These are phyloP conservation scores for Harpalus rufipes DNA, from an alignment of 2,888 invertebrate species.

Conservation along the genomic window DNA sequence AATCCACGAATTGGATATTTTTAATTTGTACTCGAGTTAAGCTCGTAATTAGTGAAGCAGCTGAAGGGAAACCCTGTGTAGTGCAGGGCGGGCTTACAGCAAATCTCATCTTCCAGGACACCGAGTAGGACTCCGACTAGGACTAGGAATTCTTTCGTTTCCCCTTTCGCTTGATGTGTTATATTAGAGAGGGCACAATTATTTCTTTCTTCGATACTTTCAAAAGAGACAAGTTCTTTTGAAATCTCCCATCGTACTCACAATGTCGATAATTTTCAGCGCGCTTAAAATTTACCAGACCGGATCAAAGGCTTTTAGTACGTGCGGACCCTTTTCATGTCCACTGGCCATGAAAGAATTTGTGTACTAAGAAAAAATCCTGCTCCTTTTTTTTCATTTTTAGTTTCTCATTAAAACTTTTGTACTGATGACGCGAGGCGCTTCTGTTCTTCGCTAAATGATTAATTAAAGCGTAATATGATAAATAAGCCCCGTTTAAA, in stretches of 20 bases:
- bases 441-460: slow-evolving; percentile 48
- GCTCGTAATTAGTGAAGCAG: slow-evolving; percentile 29
- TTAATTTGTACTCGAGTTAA: slow-evolving; percentile 48
- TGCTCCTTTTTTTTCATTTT: slow-evolving; percentile 55
- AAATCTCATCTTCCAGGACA: slow-evolving; percentile 3
- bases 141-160: background rate
- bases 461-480: slow-evolving; percentile 59
- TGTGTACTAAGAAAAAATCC: slow-evolving; percentile 61
- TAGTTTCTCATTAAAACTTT: slow-evolving; percentile 65
- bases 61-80: slow-evolving; percentile 13
- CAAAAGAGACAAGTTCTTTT: slow-evolving; percentile 59
- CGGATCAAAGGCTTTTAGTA: slow-evolving; percentile 64
- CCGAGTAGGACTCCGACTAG: slow-evolving; percentile 24
- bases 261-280: slow-evolving; percentile 66
- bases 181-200: slow-evolving; percentile 55
- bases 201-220: slow-evolving; percentile 64
- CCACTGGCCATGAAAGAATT: slow-evolving; percentile 66
- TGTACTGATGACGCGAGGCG: slow-evolving; percentile 55
- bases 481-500: slow-evolving; percentile 52
- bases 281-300: slow-evolving; percentile 65
- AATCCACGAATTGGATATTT: slow-evolving; percentile 40
- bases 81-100: slow-evolving; percentile 27
- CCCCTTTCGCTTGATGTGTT: slow-evolving; percentile 47
- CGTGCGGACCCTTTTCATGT: slow-evolving; percentile 59
- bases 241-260: slow-evolving; percentile 59